A percentile compares a stretch with the other conserved stretches of the same genome.
These are phyloP conservation scores for Anguilla rostrata DNA, from an alignment of 2,113 vertebrate genomes.

Conservation along the genomic window DNA sequence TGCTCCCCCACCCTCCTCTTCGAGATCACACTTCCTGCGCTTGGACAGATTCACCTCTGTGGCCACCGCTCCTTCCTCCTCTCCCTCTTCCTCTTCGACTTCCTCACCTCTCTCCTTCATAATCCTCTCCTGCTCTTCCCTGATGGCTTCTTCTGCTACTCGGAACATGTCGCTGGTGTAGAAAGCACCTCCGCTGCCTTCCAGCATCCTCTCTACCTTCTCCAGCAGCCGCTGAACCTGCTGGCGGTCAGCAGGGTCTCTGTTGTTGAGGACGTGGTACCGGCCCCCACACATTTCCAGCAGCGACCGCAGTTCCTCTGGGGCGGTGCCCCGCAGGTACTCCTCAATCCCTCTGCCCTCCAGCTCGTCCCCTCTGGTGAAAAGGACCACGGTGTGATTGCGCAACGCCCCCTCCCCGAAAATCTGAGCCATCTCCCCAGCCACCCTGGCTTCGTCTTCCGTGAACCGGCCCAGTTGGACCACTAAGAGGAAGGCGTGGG, in stretches of 20 bases:
- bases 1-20: constrained; percentile 19
- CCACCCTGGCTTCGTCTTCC: constrained; percentile 52
- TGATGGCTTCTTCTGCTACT: constrained; percentile 61
- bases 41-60: constrained; percentile 37
- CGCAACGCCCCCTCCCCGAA: constrained; percentile 63
- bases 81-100: constrained; percentile 26
- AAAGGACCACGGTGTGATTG: constrained; percentile 67
- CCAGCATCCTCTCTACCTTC: constrained; percentile 65
- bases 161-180: constrained; percentile 63
- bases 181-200: constrained; percentile 42
- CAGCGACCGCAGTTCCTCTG: constrained; percentile 54
- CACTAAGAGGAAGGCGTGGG: constrained; percentile 71
- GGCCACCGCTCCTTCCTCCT: not conserved
- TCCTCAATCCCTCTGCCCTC: constrained; percentile 52
- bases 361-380: constrained; percentile 68
- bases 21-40: constrained; percentile 51
- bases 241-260: constrained; percentile 39
- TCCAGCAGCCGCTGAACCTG: constrained; percentile 63
- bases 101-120: constrained; percentile 44
- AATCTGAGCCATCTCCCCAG: constrained; percentile 50
- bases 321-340: constrained; percentile 54
- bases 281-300: constrained; percentile 64
- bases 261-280: constrained; percentile 72
- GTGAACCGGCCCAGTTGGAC: constrained; percentile 70
- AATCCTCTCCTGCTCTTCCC: constrained; percentile 60